Evolutionary conservation across 2,888 invertebrate genomes (phyloP).

Genomic region (Disparrhopalites patrizii): DNA sequence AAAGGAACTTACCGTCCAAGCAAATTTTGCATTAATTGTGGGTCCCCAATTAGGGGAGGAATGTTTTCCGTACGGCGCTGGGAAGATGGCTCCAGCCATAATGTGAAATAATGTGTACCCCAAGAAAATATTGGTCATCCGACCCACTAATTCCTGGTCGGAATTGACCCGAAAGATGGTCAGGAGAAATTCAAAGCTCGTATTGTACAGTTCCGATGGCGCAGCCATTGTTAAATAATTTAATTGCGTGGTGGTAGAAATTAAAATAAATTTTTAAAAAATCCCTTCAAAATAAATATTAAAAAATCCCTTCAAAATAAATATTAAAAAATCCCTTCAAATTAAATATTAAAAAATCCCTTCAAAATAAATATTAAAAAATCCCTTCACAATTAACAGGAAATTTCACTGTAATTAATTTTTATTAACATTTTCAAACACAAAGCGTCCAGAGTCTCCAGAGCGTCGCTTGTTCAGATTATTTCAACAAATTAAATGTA

Average conservation of each 20-base stretch:
- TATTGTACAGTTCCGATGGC: slow-evolving; percentile 27
- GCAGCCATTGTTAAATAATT: too few relatives aligned
- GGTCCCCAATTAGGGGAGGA: slow-evolving; percentile 26
- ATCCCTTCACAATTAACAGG: not conserved
- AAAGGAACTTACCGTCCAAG: slow-evolving; percentile 42
- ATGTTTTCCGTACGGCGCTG: slow-evolving; percentile 47
- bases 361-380: not conserved
- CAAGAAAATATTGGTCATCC: slow-evolving; percentile 41
- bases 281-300: not conserved
- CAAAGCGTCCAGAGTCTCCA: too few relatives aligned
- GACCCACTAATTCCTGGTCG: slow-evolving; percentile 33
- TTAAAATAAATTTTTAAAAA: not conserved
- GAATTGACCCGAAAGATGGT: slow-evolving; percentile 33
- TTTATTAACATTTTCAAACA: too few relatives aligned
- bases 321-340: not conserved
- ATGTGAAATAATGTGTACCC: slow-evolving; percentile 40
- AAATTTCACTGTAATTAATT: too few relatives aligned
- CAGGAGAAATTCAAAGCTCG: slow-evolving; percentile 25
- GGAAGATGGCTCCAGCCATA: too few relatives aligned
- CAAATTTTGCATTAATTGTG: slow-evolving; percentile 36
- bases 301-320: not conserved
- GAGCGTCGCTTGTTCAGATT: too few relatives aligned
- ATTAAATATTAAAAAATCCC: not conserved
- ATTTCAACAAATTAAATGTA: too few relatives aligned
- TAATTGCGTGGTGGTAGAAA: too few relatives aligned